Evolutionary conservation across 2,797 vertebrate species (phyloP).

Genomic region (Helostoma temminkii): DNA sequence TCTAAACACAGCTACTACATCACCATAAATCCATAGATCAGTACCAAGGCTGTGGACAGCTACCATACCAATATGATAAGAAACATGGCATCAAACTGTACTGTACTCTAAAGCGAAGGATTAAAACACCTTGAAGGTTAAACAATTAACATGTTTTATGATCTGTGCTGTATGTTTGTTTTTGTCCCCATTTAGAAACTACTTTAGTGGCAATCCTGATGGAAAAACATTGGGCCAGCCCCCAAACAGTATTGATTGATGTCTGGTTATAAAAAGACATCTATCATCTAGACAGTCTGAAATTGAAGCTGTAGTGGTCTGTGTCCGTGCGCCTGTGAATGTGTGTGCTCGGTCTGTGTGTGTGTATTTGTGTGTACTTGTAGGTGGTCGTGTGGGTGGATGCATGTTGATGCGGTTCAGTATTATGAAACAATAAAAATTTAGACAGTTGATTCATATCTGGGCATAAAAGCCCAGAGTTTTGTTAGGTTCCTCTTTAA

Average conservation of each 20-base stretch:
- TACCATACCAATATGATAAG: neutral
- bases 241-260: constrained; percentile 75
- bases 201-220: constrained; percentile 54
- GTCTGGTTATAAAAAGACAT: constrained; percentile 74
- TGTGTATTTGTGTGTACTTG: constrained; percentile 23
- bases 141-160: constrained; percentile 3
- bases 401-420: constrained; percentile 54
- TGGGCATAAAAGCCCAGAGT: constrained; percentile 74
- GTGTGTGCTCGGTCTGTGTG: neutral
- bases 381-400: constrained; percentile 37
- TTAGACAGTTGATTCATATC: constrained; percentile 79
- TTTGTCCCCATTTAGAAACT: constrained; percentile 40
- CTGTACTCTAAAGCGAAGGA: constrained; percentile 7
- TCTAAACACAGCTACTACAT: constrained; percentile 37
- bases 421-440: constrained; percentile 80
- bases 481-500: constrained; percentile 78
- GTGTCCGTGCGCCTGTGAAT: constrained; percentile 34
- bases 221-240: constrained; percentile 51
- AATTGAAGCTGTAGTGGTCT: constrained; percentile 69
- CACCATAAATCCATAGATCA: constrained; percentile 38
- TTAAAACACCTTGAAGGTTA: neutral
- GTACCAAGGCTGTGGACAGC: constrained; percentile 72
- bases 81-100: neutral
- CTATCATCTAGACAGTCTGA: constrained; percentile 74
- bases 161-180: constrained; percentile 23